Base-by-base conservation (phyloP, 2,888 invertebrate species). In the Danaus chrysippus region DNA sequence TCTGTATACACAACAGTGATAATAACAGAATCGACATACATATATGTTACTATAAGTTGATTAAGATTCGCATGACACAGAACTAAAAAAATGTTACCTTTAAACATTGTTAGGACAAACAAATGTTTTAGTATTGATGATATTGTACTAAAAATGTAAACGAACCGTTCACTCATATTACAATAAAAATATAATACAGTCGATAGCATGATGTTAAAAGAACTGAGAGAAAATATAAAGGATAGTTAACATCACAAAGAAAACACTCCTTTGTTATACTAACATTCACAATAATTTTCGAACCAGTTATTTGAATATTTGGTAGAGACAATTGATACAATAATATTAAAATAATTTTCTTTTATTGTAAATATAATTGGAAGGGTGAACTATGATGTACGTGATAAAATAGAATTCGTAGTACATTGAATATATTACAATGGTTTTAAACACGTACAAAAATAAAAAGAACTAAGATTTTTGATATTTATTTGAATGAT, bases 111-210 rank as follows among this genome's bases (percentile, higher is more conserved):
- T 13, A n/a, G 3, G 15, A 42, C 46, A 54, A 44, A 54, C 15
- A 60, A 55, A 13, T 52, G 15, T 60, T 56, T 17, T 55, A 17
- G 15, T 15, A 17, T 15, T 17, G 17, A 52, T 55, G 56, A 56
- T 56, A 56, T 61, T 56, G 59, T 58, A 54, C 56, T 44, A 63
- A 64, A 63, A 66, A 65, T 65, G 56, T 61, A 69, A 70, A 68
- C 64, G 66, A 79, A 79, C 79, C 82, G 81, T 77, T 82, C 82
- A 83, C 76, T 76, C 78, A 74, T 74, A 73, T 71, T 76, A 72
- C 81, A 82, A 86, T 86, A 86, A 86, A 86, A 86, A 83, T 84
- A 81, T 82, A 87, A 83, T 76, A 11, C 15, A 9, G 49, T 49
- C 49, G 49, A 17, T 49, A 49, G 59, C 54, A 60, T 58, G 60